Conservation (phyloP, 2,797 vertebrate genomes). For the Glossophaga mutica region DNA sequence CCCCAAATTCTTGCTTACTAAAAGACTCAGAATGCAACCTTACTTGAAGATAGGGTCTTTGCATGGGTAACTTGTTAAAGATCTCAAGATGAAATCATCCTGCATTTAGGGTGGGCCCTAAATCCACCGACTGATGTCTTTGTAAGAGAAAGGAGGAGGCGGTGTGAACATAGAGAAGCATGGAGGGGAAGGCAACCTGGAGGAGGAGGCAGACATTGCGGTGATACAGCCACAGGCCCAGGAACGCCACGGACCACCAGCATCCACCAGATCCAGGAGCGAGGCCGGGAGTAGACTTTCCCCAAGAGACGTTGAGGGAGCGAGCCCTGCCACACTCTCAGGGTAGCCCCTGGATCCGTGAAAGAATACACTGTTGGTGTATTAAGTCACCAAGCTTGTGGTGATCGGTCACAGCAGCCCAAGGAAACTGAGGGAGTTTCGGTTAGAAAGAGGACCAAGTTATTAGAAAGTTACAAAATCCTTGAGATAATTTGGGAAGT, state of each 20-base stretch:
- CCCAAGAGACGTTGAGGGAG: rapidly evolving
- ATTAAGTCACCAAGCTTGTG: background rate
- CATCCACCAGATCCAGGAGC: background rate
- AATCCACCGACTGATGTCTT: background rate
- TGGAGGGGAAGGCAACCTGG: background rate
- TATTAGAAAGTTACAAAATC: background rate
- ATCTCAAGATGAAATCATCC: background rate
- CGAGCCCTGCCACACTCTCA: rapidly evolving
- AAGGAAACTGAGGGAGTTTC: background rate
- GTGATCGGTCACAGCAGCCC: background rate
- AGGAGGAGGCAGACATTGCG: background rate
- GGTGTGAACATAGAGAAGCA: background rate
- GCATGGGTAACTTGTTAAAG: background rate
- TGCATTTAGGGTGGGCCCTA: background rate
- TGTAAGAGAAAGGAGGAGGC: background rate
- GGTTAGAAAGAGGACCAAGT: background rate
- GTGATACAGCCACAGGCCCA: background rate
- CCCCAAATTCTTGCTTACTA: background rate
- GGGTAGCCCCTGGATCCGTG: background rate
- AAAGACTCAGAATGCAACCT: background rate
- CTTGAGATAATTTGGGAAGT: background rate
- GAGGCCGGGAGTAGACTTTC: background rate
- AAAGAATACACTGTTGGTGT: background rate
- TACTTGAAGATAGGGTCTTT: background rate
- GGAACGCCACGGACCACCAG: rapidly evolving